Evolutionary conservation across 2,888 invertebrate species (phyloP).

Genomic region (Orthonychiurus folsomi): DNA sequence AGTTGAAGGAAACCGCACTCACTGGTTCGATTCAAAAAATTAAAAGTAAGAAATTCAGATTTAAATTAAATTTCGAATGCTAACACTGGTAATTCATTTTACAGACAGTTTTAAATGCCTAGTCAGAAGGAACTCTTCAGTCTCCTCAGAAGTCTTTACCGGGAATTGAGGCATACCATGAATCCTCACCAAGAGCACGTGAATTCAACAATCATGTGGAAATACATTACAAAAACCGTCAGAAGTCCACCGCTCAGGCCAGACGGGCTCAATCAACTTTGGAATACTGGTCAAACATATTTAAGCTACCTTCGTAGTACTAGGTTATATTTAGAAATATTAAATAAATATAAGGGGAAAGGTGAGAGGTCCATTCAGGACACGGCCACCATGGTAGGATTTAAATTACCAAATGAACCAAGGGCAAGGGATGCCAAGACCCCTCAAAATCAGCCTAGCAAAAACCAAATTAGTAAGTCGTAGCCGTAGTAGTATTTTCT

Average conservation of each 20-base stretch:
- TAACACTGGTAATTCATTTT: too few species aligned
- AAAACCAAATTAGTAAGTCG: too few species aligned
- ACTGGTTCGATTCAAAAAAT: too few species aligned
- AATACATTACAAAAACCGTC: slow-evolving; percentile 20
- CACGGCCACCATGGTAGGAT: slow-evolving; percentile 73
- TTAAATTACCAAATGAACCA: slow-evolving; percentile 69
- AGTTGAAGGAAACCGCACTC: too few species aligned
- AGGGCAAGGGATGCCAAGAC: too few species aligned
- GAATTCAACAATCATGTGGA: slow-evolving; percentile 30
- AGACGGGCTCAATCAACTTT: slow-evolving; percentile 30
- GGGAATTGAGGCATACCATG: slow-evolving; percentile 32
- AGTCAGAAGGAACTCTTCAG: neutral
- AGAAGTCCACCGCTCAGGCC: neutral
- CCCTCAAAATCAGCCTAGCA: too few species aligned
- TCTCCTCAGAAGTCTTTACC: slow-evolving; percentile 31
- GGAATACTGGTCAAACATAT: slow-evolving; percentile 67
- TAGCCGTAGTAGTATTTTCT: too few species aligned
- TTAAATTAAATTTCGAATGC: too few species aligned
- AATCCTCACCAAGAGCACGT: slow-evolving; percentile 26
- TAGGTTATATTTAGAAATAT: slow-evolving; percentile 61
- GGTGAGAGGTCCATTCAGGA: slow-evolving; percentile 68
- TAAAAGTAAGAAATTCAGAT: too few species aligned
- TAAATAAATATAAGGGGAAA: slow-evolving; percentile 63
- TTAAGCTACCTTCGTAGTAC: slow-evolving; percentile 63
- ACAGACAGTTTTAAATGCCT: neutral